Conservation (phyloP, 2,113 vertebrate species). For the Typhlomys cinereus region DNA sequence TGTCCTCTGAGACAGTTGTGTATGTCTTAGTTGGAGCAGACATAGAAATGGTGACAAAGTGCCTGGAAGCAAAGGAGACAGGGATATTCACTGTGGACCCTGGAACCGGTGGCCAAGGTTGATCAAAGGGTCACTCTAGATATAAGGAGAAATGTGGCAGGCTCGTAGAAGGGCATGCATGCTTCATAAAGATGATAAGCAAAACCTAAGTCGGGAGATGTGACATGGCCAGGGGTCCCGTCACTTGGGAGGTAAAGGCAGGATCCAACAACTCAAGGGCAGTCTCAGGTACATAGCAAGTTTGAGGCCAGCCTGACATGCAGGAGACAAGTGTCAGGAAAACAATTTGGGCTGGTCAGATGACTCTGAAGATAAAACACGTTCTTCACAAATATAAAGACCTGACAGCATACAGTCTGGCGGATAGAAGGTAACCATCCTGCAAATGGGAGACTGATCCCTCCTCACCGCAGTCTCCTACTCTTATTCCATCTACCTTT, state of each 20-base stretch:
- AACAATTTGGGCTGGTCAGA: too few relatives aligned
- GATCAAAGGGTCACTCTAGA: neutral
- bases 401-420: too few relatives aligned
- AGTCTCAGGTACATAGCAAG: neutral
- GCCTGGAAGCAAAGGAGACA: neutral
- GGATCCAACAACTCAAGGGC: neutral
- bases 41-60: neutral
- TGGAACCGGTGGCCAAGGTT: neutral
- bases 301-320: neutral
- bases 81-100: neutral
- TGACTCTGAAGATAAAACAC: too few relatives aligned
- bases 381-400: too few relatives aligned
- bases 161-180: neutral
- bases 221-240: neutral
- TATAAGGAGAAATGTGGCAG: neutral
- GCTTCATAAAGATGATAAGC: neutral
- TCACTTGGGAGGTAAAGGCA: neutral
- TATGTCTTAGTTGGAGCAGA: rapidly evolving
- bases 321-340: neutral
- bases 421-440: too few relatives aligned
- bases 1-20: neutral
- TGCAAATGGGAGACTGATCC: too few relatives aligned
- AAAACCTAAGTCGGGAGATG: neutral
- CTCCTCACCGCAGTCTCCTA: too few relatives aligned
- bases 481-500: too few relatives aligned